A percentile compares a stretch with the other conserved stretches of the same genome.
These are phyloP conservation scores for Cancer borealis DNA, from an alignment of 2,888 invertebrate species.

Conservation along the genomic window DNA sequence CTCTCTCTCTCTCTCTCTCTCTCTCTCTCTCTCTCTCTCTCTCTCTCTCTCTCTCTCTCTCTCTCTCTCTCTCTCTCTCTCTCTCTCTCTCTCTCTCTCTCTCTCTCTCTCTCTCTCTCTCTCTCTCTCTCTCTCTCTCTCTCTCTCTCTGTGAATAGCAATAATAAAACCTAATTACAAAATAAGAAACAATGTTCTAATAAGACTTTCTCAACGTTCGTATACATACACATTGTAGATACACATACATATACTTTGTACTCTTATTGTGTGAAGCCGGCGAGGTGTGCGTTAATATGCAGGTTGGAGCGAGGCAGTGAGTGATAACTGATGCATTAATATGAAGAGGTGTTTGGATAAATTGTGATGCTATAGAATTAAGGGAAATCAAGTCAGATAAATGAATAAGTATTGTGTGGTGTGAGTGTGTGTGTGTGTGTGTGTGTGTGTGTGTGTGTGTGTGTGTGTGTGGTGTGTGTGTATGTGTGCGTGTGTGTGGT, in stretches of 20 bases:
- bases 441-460: not conserved
- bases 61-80: not conserved
- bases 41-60: conserved; percentile 31
- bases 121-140: conserved; percentile 36
- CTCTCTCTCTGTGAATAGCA: conserved; percentile 11
- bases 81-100: conserved; percentile 20
- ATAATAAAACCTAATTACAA: not conserved
- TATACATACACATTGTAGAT: not conserved
- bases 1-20: conserved; percentile 40
- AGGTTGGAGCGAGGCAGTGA: not conserved
- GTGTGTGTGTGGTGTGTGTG: no score
- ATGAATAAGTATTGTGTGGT: not conserved
- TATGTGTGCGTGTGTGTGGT: not conserved
- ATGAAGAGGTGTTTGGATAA: not conserved
- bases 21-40: conserved; percentile 40
- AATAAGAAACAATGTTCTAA: not conserved
- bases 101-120: conserved; percentile 20
- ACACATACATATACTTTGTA: not conserved
- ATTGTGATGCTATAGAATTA: not conserved
- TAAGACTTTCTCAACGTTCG: conserved; percentile 6
- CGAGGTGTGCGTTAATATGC: not conserved
- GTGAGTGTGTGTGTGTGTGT: not conserved
- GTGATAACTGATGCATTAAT: not conserved
- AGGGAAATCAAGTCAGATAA: not conserved
- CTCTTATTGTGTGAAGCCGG: not conserved